A percentile compares a stretch with the other conserved stretches of the same genome.
phyloP scores from a whole-genome alignment of 92 coral and sea anemone species.

The Montipora capitata region DNA sequence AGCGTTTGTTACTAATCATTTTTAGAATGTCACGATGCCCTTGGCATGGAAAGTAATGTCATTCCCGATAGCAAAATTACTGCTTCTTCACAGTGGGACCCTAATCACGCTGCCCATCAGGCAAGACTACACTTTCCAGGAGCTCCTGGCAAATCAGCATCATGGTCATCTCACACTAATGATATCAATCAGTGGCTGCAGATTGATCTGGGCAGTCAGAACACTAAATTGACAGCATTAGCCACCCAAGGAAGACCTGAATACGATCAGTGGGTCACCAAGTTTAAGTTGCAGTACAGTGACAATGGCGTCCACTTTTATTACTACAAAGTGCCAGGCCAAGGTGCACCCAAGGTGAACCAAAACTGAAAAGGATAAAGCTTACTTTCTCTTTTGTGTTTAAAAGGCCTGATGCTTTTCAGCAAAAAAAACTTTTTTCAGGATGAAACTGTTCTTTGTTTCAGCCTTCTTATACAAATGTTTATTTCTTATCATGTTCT shows the following conservation, averaged over 20 bases:
- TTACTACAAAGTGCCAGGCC: not conserved
- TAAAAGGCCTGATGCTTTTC: too few species aligned
- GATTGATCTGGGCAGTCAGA: not conserved
- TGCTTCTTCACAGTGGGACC: not conserved
- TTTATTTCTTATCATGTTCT: not conserved
- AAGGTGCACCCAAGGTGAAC: not conserved
- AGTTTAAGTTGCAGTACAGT: slow-evolving; percentile 24
- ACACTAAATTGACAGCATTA: not conserved
- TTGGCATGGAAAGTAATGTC: not conserved
- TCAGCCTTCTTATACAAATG: not conserved
- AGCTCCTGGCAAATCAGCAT: not conserved
- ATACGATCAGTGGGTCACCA: slow-evolving; percentile 11
- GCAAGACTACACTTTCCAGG: slow-evolving; percentile 21
- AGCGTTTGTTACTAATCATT: not conserved
- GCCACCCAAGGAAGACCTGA: slow-evolving; percentile 37
- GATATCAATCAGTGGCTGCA: slow-evolving; percentile 33
- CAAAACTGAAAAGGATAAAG: not conserved
- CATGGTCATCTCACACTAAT: slow-evolving; percentile 28
- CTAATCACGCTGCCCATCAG: not conserved
- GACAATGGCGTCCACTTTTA: not conserved
- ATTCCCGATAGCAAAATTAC: not conserved
- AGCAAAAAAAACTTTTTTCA: not conserved
- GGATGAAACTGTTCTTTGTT: not conserved
- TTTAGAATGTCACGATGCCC: not conserved
- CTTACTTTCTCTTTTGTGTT: not conserved